phyloP scores from a whole-genome alignment of 2,888 invertebrate species.

The Tyria jacobaeae region DNA sequence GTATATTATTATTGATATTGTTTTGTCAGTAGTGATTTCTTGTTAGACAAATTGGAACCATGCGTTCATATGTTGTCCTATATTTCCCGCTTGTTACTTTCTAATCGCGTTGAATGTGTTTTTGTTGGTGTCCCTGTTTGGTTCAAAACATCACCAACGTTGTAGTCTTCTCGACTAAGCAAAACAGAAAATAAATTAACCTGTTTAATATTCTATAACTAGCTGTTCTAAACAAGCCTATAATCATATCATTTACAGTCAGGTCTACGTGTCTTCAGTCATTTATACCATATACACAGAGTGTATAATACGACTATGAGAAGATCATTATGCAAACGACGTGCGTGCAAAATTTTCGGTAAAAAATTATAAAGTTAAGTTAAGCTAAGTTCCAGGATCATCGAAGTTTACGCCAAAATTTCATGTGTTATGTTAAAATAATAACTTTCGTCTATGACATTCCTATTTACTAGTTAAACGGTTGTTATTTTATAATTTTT shows the following conservation, averaged over 20 bases:
- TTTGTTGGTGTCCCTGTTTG: too few species aligned
- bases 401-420: conserved; percentile 19
- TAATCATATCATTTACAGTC: conserved; percentile 18
- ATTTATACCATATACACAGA: conserved; percentile 31
- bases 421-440: conserved; percentile 1
- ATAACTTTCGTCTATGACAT: too few species aligned
- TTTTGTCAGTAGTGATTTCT: too few species aligned
- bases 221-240: conserved; percentile 19
- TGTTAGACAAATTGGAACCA: too few species aligned
- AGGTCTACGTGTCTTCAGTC: conserved; percentile 44
- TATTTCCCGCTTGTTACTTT: too few species aligned
- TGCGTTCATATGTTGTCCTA: too few species aligned
- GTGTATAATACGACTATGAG: conserved; percentile 32
- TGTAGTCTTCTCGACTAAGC: too few species aligned
- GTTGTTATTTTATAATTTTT: too few species aligned
- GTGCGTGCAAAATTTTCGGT: conserved; percentile 39
- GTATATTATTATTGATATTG: too few species aligned
- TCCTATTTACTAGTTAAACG: too few species aligned
- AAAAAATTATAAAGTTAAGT: too few species aligned
- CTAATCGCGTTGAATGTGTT: background rate
- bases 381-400: conserved; percentile 34
- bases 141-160: too few species aligned
- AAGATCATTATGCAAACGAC: conserved; percentile 34
- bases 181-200: background rate
- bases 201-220: conserved; percentile 1